Conservation (phyloP, 1,140 invertebrate genomes). For the honey bee (Apis mellifera) region Amel_HAv3.1 CM009931.2:4535501-4536000, state of each 20-base stretch:
- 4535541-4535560: too few relatives aligned
- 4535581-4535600: too few relatives aligned
- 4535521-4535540: too few relatives aligned
- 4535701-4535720: too few relatives aligned
- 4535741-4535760: background rate
- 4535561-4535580: too few relatives aligned
- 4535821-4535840: background rate
- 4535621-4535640: too few relatives aligned
- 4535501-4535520: too few relatives aligned
- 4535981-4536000: background rate
- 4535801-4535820: background rate
- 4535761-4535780: background rate
- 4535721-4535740: background rate
- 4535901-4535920: background rate
- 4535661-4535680: too few relatives aligned
- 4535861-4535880: background rate
- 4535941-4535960: background rate
- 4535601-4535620: too few relatives aligned
- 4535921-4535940: background rate
- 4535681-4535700: too few relatives aligned
- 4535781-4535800: background rate
- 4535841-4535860: background rate
- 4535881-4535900: background rate
- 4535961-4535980: background rate
- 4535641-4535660: too few relatives aligned